Evolutionary conservation across 2,888 invertebrate genomes (phyloP), one percentile per base, ranked within the genome.

Genomic region (Gonocerus acuteangulatus): DNA sequence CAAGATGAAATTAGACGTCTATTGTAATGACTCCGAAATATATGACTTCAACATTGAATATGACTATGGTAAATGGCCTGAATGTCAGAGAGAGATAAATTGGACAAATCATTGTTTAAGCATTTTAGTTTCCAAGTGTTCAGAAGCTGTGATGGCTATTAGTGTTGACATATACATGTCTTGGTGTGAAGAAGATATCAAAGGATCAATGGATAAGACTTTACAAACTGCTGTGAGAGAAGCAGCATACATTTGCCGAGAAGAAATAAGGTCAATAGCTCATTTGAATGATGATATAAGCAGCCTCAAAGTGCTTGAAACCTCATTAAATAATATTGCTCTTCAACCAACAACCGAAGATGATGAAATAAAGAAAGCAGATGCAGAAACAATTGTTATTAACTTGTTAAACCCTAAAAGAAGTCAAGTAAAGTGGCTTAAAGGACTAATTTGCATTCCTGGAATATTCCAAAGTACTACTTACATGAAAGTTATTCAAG

Each of bases 331-430:
- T 9, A 62, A 57, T 49, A 63, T 66, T 13, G 63, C 65, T 27
- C 36, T 66, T 34, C 62, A 63, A 23, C 66, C 66, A 16, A 47
- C 47, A 7, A 65, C 62, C 3, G 66, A 66, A 49, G 66, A 66
- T 47, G 66, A 66, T 34, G 66, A 66, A 63, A 66, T 66, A 15
- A 60, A 47, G 9, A 54, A 58, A 42, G 63, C 66, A 9, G 64
- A 66, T 48, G 54, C 60, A 1, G 63, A 65, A 34, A 62, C 63
- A 2, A 65, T 66, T n/a, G 39, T 65, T 36, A 34, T 60, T 16
- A 66, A 66, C 52, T 60, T 66, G 48, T 47, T 61, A 21, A 65
- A 66, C 57, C 62, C 65, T 16, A 62, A 60, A 21, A 63, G 56
- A 47, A 63, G 60, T 11, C 65, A 62, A 49, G 27, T 47, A n/a